Base-by-base conservation (phyloP, 1,140 invertebrate species). In the Sweltsa coloradensis region DNA sequence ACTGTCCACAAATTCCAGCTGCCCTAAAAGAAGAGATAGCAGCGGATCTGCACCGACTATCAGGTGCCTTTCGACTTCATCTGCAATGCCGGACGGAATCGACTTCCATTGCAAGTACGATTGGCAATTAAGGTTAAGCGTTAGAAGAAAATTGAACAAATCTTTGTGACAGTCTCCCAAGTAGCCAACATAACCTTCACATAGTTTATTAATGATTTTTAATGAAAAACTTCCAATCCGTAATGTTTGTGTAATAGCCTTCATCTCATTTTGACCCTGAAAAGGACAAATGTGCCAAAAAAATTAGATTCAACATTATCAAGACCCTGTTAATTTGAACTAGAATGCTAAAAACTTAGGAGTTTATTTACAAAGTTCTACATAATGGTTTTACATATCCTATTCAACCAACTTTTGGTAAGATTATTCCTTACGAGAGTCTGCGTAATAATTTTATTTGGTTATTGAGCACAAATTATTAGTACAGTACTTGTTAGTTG, bases 31-130 rank as follows among this genome's bases (percentile, higher is more conserved):
- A 19, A 22, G 46, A 21, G 26, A 13, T 3, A 48, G 7, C 14
- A 48, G 36, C 31, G 46, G 46, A 26, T 48, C 36, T 7, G 25
- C 36, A 9, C 46, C 46, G 19, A 48, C 41, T 16, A 29, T 40
- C 27, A 48, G 2, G 5, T 48, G 18, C 9, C 34, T 41, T 11
- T 48, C 46, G 9, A 48, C 24, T 19, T 31, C 23, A 9, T 48
- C 23, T 11, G 41, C 41, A 5, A 48, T 7, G 13, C 34, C 26
- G 13, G 2, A 3, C 5, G 24, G 36, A 9, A 48, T 21, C 9
- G 29, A 18, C 19, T 27, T 26, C n/a, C 26, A 9, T 31, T 31
- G 46, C 24, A 48, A 29, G n/a, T 29, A 48, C n/a, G 46, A 40
- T 13, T n/a, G 18, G 11, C 37, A 34, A 34, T 41, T 11, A n/a